These are phyloP conservation scores for Erebia epiphron DNA, from an alignment of 2,888 invertebrate species.

Conservation along the genomic window DNA sequence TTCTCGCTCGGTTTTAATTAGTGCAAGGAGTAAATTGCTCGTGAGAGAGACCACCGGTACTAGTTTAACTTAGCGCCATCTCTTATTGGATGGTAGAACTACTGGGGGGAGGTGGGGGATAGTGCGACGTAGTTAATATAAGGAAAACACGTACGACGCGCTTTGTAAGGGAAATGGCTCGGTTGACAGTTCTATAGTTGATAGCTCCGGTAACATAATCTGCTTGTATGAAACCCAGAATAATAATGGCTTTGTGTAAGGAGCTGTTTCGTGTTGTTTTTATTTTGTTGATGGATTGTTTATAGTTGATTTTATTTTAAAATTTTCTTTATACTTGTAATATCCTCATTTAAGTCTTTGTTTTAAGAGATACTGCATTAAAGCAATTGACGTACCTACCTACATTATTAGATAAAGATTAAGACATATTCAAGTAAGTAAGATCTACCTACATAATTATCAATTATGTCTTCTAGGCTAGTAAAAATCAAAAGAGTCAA, in stretches of 20 bases:
- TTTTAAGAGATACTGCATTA: no score
- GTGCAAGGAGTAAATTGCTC: conserved; percentile 83
- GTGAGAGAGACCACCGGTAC: conserved; percentile 70
- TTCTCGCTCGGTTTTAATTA: conserved; percentile 82
- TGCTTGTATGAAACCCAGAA: conserved; percentile 49
- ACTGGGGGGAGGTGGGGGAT: conserved; percentile 66
- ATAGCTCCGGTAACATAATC: conserved; percentile 65
- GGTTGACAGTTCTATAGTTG: conserved; percentile 74
- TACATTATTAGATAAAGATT: no score
- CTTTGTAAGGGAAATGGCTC: conserved; percentile 75
- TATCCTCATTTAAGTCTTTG: not conserved
- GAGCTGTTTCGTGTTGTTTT: conserved; percentile 34
- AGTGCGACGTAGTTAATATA: conserved; percentile 78
- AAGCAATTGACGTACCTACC: no score
- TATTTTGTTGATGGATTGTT: conserved; percentile 22
- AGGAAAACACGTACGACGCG: conserved; percentile 77
- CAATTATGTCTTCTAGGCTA: no score
- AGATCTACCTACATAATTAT: no score
- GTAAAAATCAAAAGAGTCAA: no score
- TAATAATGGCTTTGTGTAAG: conserved; percentile 43
- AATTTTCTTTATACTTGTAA: not conserved
- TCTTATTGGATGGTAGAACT: conserved; percentile 78
- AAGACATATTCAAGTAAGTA: no score
- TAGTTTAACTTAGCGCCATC: conserved; percentile 76
- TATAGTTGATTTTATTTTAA: not conserved